phyloP scores from a whole-genome alignment of 2,888 invertebrate genomes.

The Apotomis capreana region DNA sequence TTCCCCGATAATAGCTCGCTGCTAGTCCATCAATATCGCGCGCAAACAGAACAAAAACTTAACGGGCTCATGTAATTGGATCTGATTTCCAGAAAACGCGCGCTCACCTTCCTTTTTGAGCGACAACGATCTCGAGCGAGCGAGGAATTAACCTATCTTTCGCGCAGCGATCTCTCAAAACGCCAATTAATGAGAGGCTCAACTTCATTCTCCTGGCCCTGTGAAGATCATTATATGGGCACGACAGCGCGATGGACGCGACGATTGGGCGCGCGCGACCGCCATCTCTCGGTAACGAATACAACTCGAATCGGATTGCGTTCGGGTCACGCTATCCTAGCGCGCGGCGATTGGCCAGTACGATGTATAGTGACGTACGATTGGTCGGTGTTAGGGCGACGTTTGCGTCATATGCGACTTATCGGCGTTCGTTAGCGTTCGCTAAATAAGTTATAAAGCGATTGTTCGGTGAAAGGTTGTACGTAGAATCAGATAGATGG shows the following conservation, averaged over 20 bases:
- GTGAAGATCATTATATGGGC: conserved; percentile 84
- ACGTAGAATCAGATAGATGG: conserved; percentile 79
- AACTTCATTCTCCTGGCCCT: conserved; percentile 83
- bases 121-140: conserved; percentile 80
- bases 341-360: conserved; percentile 74
- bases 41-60: conserved; percentile 81
- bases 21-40: conserved; percentile 73
- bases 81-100: conserved; percentile 83
- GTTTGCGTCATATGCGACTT: conserved; percentile 76
- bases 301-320: conserved; percentile 78
- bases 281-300: conserved; percentile 82
- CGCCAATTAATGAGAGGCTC: conserved; percentile 84
- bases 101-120: conserved; percentile 82
- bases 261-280: conserved; percentile 78
- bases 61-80: conserved; percentile 82
- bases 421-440: conserved; percentile 77
- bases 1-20: conserved; percentile 38
- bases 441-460: conserved; percentile 82
- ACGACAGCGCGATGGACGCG: conserved; percentile 83
- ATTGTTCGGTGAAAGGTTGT: conserved; percentile 73
- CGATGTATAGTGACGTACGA: conserved; percentile 75
- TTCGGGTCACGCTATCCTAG: conserved; percentile 83
- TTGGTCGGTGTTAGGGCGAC: conserved; percentile 75
- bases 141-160: conserved; percentile 84
- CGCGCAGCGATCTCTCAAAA: conserved; percentile 83